phyloP scores from a whole-genome alignment of 2,113 vertebrate genomes.

The Phalacrocorax brasilianus region DNA sequence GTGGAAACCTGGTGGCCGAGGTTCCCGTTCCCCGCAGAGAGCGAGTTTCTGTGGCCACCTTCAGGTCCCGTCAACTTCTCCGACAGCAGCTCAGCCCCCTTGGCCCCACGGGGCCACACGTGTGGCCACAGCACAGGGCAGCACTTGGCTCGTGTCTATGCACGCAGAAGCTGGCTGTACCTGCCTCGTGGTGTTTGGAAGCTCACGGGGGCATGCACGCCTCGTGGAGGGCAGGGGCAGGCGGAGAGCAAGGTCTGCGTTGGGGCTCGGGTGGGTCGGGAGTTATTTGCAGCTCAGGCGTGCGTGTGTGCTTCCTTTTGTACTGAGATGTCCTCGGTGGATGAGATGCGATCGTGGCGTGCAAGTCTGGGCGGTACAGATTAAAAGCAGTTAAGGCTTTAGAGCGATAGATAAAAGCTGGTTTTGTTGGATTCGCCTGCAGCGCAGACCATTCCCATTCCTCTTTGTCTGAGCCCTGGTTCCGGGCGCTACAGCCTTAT shows the following conservation, averaged over 20 bases:
- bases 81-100: background rate
- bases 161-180: background rate
- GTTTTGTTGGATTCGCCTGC: slow-evolving; percentile 71
- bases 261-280: background rate
- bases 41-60: background rate
- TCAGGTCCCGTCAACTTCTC: background rate
- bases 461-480: slow-evolving; percentile 77
- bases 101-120: background rate
- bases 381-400: slow-evolving; percentile 70
- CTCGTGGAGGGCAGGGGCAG: background rate
- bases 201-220: background rate
- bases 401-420: slow-evolving; percentile 63
- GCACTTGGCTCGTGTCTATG: background rate
- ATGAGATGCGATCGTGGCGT: slow-evolving; percentile 29
- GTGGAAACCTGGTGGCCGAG: background rate
- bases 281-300: background rate
- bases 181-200: background rate
- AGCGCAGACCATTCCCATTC: slow-evolving; percentile 68
- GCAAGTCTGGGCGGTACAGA: slow-evolving; percentile 51
- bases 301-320: slow-evolving; percentile 12
- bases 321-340: background rate
- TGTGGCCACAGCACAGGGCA: background rate
- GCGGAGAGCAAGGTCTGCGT: background rate
- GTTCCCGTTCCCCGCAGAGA: background rate
- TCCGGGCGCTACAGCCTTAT: slow-evolving; percentile 70